phyloP scores from a whole-genome alignment of 1,140 invertebrate genomes.

The Grapholita molesta region DNA sequence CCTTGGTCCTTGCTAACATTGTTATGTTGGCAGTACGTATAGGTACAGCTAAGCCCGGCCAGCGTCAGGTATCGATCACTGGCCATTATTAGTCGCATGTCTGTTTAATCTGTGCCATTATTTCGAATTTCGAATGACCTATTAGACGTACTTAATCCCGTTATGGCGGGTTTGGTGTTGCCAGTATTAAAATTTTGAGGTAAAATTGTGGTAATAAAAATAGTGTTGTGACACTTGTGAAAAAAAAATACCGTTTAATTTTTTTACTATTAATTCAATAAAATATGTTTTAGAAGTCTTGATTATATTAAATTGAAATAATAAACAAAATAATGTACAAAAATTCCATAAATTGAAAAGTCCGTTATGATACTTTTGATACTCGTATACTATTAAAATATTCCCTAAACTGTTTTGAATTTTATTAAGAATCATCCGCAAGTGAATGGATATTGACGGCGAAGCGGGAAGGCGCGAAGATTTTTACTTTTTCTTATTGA shows the following conservation, averaged over 20 bases:
- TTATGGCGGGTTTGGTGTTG: slow-evolving; percentile 63
- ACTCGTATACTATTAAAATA: neutral
- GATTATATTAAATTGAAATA: neutral
- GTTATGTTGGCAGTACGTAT: slow-evolving; percentile 1
- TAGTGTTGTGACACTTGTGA: slow-evolving; percentile 24
- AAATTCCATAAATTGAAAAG: too few species aligned
- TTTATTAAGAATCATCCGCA: slow-evolving; percentile 32
- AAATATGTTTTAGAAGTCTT: too few species aligned
- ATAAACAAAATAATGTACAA: neutral
- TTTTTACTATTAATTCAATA: too few species aligned
- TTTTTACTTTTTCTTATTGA: slow-evolving; percentile 52
- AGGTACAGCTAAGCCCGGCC: neutral
- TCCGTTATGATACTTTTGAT: too few species aligned
- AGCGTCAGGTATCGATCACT: slow-evolving; percentile 58
- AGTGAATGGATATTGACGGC: slow-evolving; percentile 56
- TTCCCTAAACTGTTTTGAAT: neutral
- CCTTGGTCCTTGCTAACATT: slow-evolving; percentile 14
- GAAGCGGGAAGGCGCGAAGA: slow-evolving; percentile 53
- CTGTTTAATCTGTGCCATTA: slow-evolving; percentile 67
- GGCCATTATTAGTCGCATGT: slow-evolving; percentile 44
- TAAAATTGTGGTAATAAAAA: slow-evolving; percentile 27
- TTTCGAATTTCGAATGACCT: slow-evolving; percentile 75
- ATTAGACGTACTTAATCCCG: slow-evolving; percentile 70
- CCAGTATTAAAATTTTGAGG: slow-evolving; percentile 48
- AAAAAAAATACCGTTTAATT: slow-evolving; percentile 38